Conservation (phyloP, 2,113 vertebrate species). For the Microtus montanus region DNA sequence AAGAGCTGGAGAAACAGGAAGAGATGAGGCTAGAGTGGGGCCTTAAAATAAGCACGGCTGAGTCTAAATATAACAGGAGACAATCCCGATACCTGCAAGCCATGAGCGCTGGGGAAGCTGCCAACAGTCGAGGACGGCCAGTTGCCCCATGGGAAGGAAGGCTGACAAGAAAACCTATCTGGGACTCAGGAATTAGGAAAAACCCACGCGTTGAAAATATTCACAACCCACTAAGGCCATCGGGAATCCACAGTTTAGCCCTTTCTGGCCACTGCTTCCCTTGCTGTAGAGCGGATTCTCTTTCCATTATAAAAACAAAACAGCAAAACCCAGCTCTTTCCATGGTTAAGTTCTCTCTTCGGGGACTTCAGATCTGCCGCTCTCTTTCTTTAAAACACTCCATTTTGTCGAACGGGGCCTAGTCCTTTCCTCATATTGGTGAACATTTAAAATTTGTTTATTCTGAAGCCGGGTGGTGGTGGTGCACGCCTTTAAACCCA, state of each 20-base stretch:
- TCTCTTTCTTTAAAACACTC: neutral
- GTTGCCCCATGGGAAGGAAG: neutral
- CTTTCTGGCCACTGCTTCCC: neutral
- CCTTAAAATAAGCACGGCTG: slow-evolving; percentile 26
- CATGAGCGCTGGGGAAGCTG: neutral
- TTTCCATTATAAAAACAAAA: neutral
- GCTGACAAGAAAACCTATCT: neutral
- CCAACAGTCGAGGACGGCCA: neutral
- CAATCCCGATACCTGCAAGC: neutral
- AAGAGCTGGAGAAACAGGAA: neutral
- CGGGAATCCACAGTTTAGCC: neutral
- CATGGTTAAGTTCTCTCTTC: neutral
- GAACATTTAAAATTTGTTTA: slow-evolving; percentile 33
- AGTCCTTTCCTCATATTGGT: slow-evolving; percentile 17
- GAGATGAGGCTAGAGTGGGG: neutral
- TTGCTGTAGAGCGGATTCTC: neutral
- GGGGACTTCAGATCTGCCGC: neutral
- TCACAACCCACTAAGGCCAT: neutral
- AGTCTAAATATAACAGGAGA: slow-evolving; percentile 42
- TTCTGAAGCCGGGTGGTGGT: neutral
- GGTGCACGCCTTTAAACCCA: too few species aligned
- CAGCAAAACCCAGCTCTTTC: neutral
- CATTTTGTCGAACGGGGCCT: neutral
- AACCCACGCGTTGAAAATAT: neutral
- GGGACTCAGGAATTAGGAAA: slow-evolving; percentile 20